Evolutionary conservation across 2,888 invertebrate species (phyloP).

Genomic region (Tridacna gigas): DNA sequence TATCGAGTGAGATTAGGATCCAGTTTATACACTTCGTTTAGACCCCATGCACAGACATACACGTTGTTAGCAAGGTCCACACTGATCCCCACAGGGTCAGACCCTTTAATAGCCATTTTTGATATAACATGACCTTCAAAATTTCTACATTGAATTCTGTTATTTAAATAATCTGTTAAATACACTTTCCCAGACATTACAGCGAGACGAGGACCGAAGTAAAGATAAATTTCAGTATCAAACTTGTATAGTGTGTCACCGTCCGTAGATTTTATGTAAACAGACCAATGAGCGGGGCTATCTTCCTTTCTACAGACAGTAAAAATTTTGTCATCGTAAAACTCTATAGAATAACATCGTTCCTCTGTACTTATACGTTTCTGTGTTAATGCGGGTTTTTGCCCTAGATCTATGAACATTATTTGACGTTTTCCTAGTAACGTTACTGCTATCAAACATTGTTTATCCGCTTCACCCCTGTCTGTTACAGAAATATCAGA

Average conservation of each 20-base stretch:
- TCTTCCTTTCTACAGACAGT: neutral
- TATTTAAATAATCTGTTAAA: neutral
- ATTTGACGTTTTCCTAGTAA: neutral
- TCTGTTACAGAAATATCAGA: neutral
- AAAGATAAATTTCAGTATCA: neutral
- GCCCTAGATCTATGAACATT: neutral
- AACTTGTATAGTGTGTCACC: neutral
- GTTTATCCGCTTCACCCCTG: neutral
- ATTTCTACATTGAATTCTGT: slow-evolving; percentile 1
- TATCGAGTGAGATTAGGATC: neutral
- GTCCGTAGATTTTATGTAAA: neutral
- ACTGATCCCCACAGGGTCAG: neutral
- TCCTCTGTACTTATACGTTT: neutral
- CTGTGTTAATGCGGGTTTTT: neutral
- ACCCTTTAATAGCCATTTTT: neutral
- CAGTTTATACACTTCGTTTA: neutral
- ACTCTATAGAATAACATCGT: neutral
- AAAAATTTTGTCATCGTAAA: neutral
- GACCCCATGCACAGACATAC: neutral
- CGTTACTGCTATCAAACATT: neutral
- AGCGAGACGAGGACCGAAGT: neutral
- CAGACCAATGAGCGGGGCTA: neutral
- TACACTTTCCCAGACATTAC: neutral
- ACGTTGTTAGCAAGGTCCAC: neutral
- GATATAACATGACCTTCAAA: neutral